Conservation (phyloP, 1,140 invertebrate species). For the Wiebesia pumilae region DNA sequence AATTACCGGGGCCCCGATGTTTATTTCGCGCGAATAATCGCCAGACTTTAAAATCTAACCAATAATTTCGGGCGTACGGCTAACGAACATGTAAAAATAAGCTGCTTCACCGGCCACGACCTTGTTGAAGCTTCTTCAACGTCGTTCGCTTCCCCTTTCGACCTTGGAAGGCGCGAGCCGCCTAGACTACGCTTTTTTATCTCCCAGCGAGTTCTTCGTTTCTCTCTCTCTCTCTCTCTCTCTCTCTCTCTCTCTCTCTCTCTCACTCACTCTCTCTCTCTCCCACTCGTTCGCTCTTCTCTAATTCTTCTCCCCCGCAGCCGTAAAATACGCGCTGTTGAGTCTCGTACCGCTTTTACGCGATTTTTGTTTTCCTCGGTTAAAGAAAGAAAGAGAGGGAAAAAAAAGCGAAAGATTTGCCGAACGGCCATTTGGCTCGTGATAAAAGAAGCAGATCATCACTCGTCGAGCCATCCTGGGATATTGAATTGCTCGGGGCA, state of each 20-base stretch:
- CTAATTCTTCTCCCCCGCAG: constrained; percentile 41
- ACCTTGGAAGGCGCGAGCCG: constrained; percentile 17
- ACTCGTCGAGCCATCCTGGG: neutral
- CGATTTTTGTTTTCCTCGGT: constrained; percentile 29
- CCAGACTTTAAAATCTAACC: neutral
- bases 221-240: neutral
- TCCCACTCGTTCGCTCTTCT: constrained; percentile 13
- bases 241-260: no score
- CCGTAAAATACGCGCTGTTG: constrained; percentile 39
- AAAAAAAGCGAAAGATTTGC: neutral
- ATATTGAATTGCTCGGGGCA: neutral
- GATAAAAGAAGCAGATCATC: constrained; percentile 13
- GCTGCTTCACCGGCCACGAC: constrained; percentile 37
- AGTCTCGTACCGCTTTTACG: constrained; percentile 44
- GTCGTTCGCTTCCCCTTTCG: constrained; percentile 41
- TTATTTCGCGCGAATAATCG: constrained; percentile 12
- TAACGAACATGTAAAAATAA: constrained; percentile 54
- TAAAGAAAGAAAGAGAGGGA: neutral
- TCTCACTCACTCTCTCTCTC: constrained; percentile 4
- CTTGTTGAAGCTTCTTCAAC: constrained; percentile 45
- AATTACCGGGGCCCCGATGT: constrained; percentile 19
- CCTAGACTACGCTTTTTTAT: constrained; percentile 48
- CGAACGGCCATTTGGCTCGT: neutral
- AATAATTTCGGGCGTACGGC: constrained; percentile 26
- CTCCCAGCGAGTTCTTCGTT: neutral